phyloP scores from a whole-genome alignment of 2,797 vertebrate species.

The Etheostoma perlongum region DNA sequence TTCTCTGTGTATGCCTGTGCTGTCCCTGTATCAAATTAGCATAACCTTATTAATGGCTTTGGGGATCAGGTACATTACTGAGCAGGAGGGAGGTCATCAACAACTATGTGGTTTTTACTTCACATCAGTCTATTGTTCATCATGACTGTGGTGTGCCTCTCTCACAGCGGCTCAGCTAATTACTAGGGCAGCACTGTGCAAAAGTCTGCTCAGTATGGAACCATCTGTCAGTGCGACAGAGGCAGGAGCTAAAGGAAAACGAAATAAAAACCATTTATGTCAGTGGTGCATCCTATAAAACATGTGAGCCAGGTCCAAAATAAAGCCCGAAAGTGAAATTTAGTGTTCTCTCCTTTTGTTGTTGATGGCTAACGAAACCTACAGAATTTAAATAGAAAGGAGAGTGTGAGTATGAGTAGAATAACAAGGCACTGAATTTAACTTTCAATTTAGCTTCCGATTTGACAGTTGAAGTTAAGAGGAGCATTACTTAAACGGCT shows the following conservation, averaged over 20 bases:
- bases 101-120: conserved; percentile 68
- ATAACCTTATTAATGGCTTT: conserved; percentile 76
- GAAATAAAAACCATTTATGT: conserved; percentile 32
- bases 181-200: conserved; percentile 66
- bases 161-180: conserved; percentile 66
- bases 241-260: conserved; percentile 42
- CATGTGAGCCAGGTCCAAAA: conserved; percentile 37
- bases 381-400: conserved; percentile 7
- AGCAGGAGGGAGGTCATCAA: conserved; percentile 72
- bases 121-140: conserved; percentile 58
- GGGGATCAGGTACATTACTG: conserved; percentile 72
- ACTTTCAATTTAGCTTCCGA: no score
- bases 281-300: conserved; percentile 45
- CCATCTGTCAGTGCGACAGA: conserved; percentile 73
- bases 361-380: conserved; percentile 3
- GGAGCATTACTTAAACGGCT: no score
- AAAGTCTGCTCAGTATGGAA: conserved; percentile 54
- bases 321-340: conserved; percentile 44
- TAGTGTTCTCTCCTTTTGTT: conserved; percentile 2
- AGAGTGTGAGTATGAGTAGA: not conserved
- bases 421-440: no score
- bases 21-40: conserved; percentile 66
- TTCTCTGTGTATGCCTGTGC: conserved; percentile 44
- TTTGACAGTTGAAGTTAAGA: no score
- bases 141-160: conserved; percentile 43